These are phyloP conservation scores for Xestia rhomboidea DNA, from an alignment of 2,888 invertebrate genomes.

Conservation along the genomic window DNA sequence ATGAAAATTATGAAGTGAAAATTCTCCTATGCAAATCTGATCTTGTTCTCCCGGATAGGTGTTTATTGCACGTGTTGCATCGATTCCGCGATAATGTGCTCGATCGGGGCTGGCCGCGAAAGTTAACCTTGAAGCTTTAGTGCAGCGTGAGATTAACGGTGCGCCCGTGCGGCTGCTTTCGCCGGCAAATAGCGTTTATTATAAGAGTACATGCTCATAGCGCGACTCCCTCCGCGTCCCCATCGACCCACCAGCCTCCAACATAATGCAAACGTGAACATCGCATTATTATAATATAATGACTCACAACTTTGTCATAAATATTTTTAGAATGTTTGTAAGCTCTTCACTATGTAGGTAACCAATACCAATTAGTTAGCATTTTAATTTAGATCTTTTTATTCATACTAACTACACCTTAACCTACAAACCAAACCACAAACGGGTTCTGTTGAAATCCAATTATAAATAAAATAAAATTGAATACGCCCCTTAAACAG, in stretches of 20 bases:
- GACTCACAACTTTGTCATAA: conserved; percentile 82
- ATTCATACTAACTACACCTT: conserved; percentile 50
- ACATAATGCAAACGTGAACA: conserved; percentile 69
- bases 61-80: conserved; percentile 55
- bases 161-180: conserved; percentile 81
- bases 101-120: conserved; percentile 80
- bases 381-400: conserved; percentile 55
- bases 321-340: conserved; percentile 83
- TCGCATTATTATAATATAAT: conserved; percentile 65
- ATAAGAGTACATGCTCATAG: conserved; percentile 55
- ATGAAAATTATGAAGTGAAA: conserved; percentile 17
- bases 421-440: conserved; percentile 51
- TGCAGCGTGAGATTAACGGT: conserved; percentile 81
- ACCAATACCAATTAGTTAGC: conserved; percentile 48
- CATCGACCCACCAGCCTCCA: conserved; percentile 50
- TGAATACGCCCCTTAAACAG: conserved; percentile 56
- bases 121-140: conserved; percentile 86
- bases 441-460: conserved; percentile 53
- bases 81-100: conserved; percentile 50
- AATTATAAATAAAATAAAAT: conserved; percentile 57
- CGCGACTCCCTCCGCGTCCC: conserved; percentile 14
- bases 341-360: conserved; percentile 56
- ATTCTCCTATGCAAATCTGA: conserved; percentile 25
- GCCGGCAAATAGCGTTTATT: conserved; percentile 72
- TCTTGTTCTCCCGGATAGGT: conserved; percentile 41